Conservation (phyloP, 2,797 vertebrate species). For the Megaceryle alcyon region DNA sequence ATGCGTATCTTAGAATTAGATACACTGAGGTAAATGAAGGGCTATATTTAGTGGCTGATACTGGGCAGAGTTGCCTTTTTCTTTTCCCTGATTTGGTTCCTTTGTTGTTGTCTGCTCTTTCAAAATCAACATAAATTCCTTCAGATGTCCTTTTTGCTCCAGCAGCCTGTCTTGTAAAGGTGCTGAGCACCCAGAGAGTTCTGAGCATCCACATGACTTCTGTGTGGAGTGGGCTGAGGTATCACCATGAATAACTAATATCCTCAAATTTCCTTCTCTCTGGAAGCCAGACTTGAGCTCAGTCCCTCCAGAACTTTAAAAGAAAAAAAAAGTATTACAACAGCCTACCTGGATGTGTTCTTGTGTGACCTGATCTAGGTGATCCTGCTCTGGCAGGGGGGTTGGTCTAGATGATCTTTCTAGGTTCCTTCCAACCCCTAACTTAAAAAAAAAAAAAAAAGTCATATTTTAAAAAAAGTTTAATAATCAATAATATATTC, state of each 20-base stretch:
- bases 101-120: conserved; percentile 72
- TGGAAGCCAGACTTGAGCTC: background rate
- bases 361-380: too few species aligned
- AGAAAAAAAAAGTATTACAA: background rate
- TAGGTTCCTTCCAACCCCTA: too few species aligned
- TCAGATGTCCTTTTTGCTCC: conserved; percentile 47
- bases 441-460: too few species aligned
- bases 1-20: conserved; percentile 79
- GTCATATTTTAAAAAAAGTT: background rate
- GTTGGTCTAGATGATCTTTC: too few species aligned
- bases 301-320: too few species aligned
- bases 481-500: background rate
- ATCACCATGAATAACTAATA: conserved; percentile 45
- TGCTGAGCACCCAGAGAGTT: background rate
- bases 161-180: conserved; percentile 40
- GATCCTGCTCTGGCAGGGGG: too few species aligned
- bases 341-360: too few species aligned
- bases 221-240: background rate
- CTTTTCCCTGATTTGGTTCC: conserved; percentile 63
- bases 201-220: background rate
- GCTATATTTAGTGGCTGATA: conserved; percentile 74
- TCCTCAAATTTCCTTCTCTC: conserved; percentile 1
- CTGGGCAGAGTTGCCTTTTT: conserved; percentile 58
- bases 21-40: conserved; percentile 74
- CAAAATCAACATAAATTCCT: conserved; percentile 65